Conservation (phyloP, 2,888 invertebrate species). For the Ormia ochracea region DNA sequence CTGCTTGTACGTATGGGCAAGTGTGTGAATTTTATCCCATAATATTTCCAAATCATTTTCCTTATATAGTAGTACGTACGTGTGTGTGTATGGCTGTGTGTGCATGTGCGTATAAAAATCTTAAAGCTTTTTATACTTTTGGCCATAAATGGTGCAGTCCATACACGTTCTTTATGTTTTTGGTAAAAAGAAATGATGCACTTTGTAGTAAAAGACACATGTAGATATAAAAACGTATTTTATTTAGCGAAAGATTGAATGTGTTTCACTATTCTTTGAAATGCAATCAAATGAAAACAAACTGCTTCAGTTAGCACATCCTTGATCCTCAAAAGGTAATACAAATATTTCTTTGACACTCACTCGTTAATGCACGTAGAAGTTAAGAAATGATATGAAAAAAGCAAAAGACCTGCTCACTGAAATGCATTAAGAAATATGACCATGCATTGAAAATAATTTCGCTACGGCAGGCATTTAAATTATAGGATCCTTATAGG, state of each 20-base stretch:
- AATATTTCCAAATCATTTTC: constrained; percentile 42
- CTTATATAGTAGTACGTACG: constrained; percentile 7
- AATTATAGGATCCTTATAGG: too few species aligned
- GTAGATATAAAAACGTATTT: background rate
- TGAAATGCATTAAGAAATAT: constrained; percentile 1
- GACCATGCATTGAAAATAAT: constrained; percentile 2
- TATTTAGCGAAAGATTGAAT: background rate
- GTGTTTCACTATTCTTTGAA: constrained; percentile 25
- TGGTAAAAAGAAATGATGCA: constrained; percentile 4
- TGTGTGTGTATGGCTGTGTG: background rate
- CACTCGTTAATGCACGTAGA: background rate
- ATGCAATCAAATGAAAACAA: constrained; percentile 71
- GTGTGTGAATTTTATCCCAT: constrained; percentile 5
- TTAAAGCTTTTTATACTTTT: constrained; percentile 55
- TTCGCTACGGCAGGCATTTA: background rate
- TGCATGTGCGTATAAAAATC: constrained; percentile 14
- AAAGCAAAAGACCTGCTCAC: background rate
- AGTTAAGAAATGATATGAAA: background rate
- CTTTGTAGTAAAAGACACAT: constrained; percentile 26
- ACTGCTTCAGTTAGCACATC: constrained; percentile 66
- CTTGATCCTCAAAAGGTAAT: constrained; percentile 63
- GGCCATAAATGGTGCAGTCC: constrained; percentile 54
- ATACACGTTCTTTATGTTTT: constrained; percentile 34
- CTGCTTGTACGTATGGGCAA: background rate
- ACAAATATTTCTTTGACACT: constrained; percentile 37